Evolutionary conservation across 2,888 invertebrate genomes (phyloP), one percentile per base, ranked within the genome.

Genomic region (Drosophila mimica): DNA sequence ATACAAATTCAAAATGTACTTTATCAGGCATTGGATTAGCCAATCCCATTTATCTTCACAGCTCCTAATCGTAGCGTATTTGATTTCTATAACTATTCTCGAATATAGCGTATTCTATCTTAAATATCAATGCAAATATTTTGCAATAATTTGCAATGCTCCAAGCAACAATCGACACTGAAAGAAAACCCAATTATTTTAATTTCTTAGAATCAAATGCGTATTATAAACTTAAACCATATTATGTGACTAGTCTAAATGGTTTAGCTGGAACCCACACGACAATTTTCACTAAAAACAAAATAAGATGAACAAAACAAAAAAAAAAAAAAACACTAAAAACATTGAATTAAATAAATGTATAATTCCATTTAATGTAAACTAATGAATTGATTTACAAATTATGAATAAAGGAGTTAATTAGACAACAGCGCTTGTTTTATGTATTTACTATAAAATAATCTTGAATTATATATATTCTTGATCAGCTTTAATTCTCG

Each of bases 131-230:
- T 80, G 72, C 60, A 72, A 76, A 49, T 68, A 48, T 43, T 46
- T 46, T 46, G 46, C 46, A 46, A 54, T 69, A 69, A 73, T 85
- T 89, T 86, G 85, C 86, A 88, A 89, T 82, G 88, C 88, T 88
- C 86, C 86, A 73, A 66, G 40, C 56, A 67, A 81, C 62, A 71
- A 61, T 63, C 43, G 52, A 77, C 62, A 72, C 75, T 76, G 60
- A 77, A 61, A 61, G 46, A 68, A 62, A 74, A 66, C 63, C 66
- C 57, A 66, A 66, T 64, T 63, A 84, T 62, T 76, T 89, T 86
- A 85, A 86, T 86, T 86, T 86, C 89, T 89, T 85, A 83, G 90
- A 89, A 88, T 85, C 83, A 88, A 88, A 89, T 79, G 86, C 75
- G 88, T 85, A 87, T 78, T 76, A 76, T 62, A 79, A 84, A 49